These are phyloP conservation scores for Esox masquinongy DNA, from an alignment of 2,797 vertebrate species.

Conservation along the genomic window DNA sequence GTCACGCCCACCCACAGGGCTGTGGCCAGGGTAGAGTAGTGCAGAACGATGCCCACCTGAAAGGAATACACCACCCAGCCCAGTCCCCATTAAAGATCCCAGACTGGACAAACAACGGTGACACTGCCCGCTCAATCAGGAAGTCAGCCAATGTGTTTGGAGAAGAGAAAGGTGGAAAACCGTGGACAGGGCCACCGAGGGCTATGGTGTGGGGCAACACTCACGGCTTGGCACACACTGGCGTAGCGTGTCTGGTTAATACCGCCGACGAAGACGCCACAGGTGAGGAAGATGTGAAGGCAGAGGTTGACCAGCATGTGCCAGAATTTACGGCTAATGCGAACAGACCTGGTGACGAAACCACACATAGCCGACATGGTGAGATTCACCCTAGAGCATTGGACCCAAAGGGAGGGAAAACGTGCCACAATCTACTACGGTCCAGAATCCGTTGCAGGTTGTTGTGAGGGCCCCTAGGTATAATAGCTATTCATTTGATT, in stretches of 20 bases:
- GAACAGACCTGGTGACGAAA: constrained; percentile 78
- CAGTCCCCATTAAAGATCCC: not conserved
- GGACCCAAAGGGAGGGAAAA: too few species aligned
- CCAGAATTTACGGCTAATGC: constrained; percentile 95
- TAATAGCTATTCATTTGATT: not conserved
- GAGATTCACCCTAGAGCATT: not conserved
- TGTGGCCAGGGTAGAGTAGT: constrained; percentile 95
- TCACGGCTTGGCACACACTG: constrained; percentile 94
- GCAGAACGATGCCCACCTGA: constrained; percentile 94
- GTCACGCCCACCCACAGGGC: constrained; percentile 95
- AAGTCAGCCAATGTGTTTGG: not conserved
- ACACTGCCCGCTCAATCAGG: not conserved
- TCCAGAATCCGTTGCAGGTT: too few species aligned
- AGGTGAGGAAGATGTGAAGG: constrained; percentile 91
- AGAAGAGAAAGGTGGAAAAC: too few species aligned
- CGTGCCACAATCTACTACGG: too few species aligned
- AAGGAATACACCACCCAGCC: constrained; percentile 21
- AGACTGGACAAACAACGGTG: not conserved
- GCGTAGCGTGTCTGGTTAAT: constrained; percentile 88
- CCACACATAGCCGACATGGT: not conserved
- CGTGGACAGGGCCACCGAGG: not conserved
- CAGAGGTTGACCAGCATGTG: constrained; percentile 97
- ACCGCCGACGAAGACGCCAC: constrained; percentile 88
- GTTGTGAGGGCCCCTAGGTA: too few species aligned
- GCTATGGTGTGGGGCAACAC: constrained; percentile 50